Base-by-base conservation (phyloP, 1,140 invertebrate genomes). In the Euwallacea similis region DNA sequence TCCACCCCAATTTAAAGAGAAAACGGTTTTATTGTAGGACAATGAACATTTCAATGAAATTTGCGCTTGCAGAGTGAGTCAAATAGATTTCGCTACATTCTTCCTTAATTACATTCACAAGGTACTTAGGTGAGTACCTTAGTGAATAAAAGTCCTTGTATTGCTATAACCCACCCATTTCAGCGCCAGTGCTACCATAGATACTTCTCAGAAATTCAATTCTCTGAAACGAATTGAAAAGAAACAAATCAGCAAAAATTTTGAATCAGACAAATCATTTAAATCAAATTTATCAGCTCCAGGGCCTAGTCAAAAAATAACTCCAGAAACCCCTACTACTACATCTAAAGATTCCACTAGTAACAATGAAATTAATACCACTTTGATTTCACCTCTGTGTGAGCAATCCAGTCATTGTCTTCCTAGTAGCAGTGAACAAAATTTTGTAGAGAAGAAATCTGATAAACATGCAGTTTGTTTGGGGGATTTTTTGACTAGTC, bases 71-170 rank as follows among this genome's bases (percentile, higher is more conserved):
- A 74, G 74, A 7, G 79, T 79, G 65, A 68, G 73, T 2, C 74
- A 59, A 61, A 72, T 70, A 9, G 77, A 79, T 71, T 81, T 81
- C 66, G 62, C 79, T 13, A 78, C 78, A 8, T 78, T 75, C 71
- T 79, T 81, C 66, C 69, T 81, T 6, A 81, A 81, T 73, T 79
- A 73, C 58, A 64, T 81, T 7, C 80, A 81, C 66, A 79, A 81
- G 42, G 72, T 76, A n/a, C 58, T 68, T 16, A 66, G 72, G 79
- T 79, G 74, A 67, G 72, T 74, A 53, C 55, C 41, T 0, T 42
- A 47, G 16, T 4, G 73, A 47, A 15, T 47, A 7, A 15, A 8
- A 46, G 13, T 50, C 56, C 47, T 21, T 73, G 54, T 47, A 50
- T 15, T 70, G 42, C 7, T 42, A 50, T 16, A 59, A 0, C n/a